Base-by-base conservation (phyloP, 2,888 invertebrate genomes). In the Pyrocoelia pectoralis region DNA sequence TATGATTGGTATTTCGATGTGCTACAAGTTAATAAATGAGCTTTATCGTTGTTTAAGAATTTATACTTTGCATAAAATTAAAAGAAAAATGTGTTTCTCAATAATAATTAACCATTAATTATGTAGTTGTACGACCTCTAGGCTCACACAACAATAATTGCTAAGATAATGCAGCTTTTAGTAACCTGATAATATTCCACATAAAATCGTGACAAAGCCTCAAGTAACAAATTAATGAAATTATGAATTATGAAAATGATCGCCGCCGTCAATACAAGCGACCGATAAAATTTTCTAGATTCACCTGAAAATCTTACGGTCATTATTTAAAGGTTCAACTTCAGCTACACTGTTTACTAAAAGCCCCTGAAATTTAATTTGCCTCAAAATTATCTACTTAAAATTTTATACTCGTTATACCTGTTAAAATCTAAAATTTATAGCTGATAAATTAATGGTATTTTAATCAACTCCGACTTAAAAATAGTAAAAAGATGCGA, bases 191-290 rank as follows among this genome's bases (percentile, higher is more conserved):
- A 81, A 81, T 81, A 81, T 81, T 79, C 80, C 76, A 78, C 81
- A 81, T 80, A 80, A 80, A 82, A 80, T 82, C 82, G 82, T 82
- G 81, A 82, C 82, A 81, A 80, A 80, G 81, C 82, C 81, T 72
- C 77, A 71, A 82, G 82, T 82, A 80, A 81, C 81, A 81, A 82
- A 82, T 82, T 82, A 82, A 82, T 82, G 81, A 82, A 82, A 82
- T 82, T 82, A 82, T 80, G 81, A 82, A 82, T 82, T 82, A 82
- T 82, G 82, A 82, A 82, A 82, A 82, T 81, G 81, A 81, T 81
- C 80, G 80, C 80, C 69, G 71, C 71, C 77, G 77, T 77, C 76
- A 75, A 75, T 77, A 73, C 72, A 79, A 74, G 70, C 70, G 74
- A 55, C 73, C 78, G 76, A 67, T 29, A 28, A 51, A 61, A 63